These are phyloP conservation scores for Yasuhikotakia modesta DNA, from an alignment of 2,797 vertebrate species.

Conservation along the genomic window DNA sequence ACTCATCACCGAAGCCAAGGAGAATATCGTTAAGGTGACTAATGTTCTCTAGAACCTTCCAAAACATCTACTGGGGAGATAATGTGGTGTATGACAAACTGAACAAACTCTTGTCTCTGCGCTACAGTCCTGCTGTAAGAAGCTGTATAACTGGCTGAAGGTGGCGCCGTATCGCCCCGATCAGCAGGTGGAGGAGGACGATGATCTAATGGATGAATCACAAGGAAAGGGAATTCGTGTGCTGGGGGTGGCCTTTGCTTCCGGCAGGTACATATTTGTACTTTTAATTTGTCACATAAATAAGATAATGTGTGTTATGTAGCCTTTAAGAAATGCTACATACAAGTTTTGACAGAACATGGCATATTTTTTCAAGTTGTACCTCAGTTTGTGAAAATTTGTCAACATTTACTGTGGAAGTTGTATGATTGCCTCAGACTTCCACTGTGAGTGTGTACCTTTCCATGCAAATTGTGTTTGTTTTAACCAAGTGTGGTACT, in stretches of 20 bases:
- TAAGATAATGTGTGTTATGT: not conserved
- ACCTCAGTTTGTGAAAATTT: not conserved
- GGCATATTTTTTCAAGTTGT: not conserved
- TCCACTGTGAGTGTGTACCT: too few relatives aligned
- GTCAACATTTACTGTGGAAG: too few relatives aligned
- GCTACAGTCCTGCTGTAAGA: constrained; percentile 89
- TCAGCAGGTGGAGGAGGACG: constrained; percentile 96
- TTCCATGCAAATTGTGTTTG: too few relatives aligned
- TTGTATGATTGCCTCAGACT: too few relatives aligned
- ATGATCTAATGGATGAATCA: constrained; percentile 96
- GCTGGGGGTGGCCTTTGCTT: constrained; percentile 91
- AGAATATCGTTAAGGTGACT: constrained; percentile 91
- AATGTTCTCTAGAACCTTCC: not conserved
- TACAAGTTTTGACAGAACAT: not conserved
- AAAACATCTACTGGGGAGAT: not conserved
- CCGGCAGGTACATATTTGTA: constrained; percentile 82
- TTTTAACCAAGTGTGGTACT: too few relatives aligned
- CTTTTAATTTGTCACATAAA: not conserved
- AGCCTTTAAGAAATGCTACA: not conserved
- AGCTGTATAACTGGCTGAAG: constrained; percentile 96
- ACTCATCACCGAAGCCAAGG: constrained; percentile 91
- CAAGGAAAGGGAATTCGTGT: constrained; percentile 96
- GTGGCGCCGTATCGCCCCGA: constrained; percentile 94
- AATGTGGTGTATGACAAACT: not conserved
- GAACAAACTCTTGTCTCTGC: not conserved